These are phyloP conservation scores for Crotophaga sulcirostris DNA, from an alignment of 2,113 vertebrate species.

Conservation along the genomic window DNA sequence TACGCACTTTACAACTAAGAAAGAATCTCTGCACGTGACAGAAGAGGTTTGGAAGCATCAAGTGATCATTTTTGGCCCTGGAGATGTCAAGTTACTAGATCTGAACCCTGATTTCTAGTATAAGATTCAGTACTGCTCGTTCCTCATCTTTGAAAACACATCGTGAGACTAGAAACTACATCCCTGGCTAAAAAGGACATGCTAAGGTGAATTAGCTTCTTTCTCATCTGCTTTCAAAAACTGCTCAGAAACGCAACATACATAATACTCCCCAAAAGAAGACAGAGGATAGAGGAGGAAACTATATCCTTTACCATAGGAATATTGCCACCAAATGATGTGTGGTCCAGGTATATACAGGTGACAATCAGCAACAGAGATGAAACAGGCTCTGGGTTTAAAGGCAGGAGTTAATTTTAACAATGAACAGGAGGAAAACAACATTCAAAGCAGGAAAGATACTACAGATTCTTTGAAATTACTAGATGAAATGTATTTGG, in stretches of 20 bases:
- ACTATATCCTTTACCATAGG: background rate
- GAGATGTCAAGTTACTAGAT: background rate
- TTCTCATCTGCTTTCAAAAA: background rate
- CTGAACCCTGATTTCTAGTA: background rate
- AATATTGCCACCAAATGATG: background rate
- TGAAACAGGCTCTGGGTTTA: background rate
- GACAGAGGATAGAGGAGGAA: background rate
- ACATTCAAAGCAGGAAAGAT: background rate
- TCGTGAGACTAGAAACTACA: accelerated
- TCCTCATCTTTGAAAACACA: background rate
- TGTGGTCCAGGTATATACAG: accelerated
- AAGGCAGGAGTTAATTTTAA: background rate
- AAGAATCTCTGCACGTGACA: background rate
- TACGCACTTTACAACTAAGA: background rate
- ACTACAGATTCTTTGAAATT: background rate
- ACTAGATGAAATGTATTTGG: background rate
- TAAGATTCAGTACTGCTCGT: background rate
- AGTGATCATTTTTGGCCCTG: background rate
- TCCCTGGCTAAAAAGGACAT: background rate
- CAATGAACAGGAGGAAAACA: background rate
- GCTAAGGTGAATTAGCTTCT: background rate
- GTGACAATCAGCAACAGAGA: background rate
- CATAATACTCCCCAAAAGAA: background rate
- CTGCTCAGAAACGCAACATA: background rate
- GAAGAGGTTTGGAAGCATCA: background rate